Evolutionary conservation across 2,113 vertebrate species (phyloP), one percentile per base, ranked within the genome.

Genomic region (Phodopus roborovskii): DNA sequence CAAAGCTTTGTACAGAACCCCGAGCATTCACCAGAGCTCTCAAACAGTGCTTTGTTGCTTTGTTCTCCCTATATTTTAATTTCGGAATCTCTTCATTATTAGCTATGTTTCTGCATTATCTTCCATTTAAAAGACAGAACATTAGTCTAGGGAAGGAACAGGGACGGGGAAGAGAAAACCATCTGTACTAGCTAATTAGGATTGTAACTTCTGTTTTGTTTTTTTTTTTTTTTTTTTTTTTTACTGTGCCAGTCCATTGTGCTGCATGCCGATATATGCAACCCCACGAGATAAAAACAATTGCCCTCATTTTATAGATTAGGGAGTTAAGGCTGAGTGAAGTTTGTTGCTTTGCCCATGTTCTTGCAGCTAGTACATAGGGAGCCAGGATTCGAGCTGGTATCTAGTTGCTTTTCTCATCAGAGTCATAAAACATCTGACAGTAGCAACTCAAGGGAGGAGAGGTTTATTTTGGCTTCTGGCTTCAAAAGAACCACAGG

Each of bases 261-360:
- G 71, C 28, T 88, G 33, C 73, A 6, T 50, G 70, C 86, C 93
- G 39, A 91, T 79, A 48, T 10, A 56, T 53, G 24, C 36, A 88
- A 50, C 33, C 6, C 13, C 56, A 9, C 58, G 64, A 93, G 39
- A 83, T 93, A 66, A 58, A 24, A 68, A 39, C 15, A 84, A 16
- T 71, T 60, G 88, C 19, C 48, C 33, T 77, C 50, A 75, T 94
- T 94, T 94, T 96, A 81, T 88, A 94, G 70, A 58, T 90, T 75
- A 94, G 30, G 24, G 87, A 96, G 96, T 42, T 53, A 64, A 95
- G 78, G 45, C 87, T 83, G 58, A 95, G 58, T 88, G 92, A 56
- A 87, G 48, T 56, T 87, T 8, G 58, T 73, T 73, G 22, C 24
- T 39, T 73, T 88, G 16, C 19, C 48, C 2, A 1, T 5, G n/a